A percentile compares a stretch with the other conserved stretches of the same genome.
These are phyloP conservation scores for Erethizon dorsatum DNA, from an alignment of 2,797 vertebrate species.

Conservation along the genomic window DNA sequence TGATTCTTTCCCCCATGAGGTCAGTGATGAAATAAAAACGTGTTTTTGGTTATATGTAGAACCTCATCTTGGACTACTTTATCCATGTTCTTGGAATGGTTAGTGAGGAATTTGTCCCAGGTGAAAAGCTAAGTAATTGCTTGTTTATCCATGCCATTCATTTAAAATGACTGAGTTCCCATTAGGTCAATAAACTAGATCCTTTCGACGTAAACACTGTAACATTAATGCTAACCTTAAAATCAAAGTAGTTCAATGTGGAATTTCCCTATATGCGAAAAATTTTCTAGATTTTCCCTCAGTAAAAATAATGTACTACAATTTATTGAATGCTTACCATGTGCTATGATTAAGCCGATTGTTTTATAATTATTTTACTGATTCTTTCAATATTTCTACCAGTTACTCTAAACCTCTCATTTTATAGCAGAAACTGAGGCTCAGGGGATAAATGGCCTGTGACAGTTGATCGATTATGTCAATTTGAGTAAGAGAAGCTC, in stretches of 20 bases:
- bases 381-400: background rate
- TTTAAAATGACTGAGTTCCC: slow-evolving; percentile 1
- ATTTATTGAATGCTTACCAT: background rate
- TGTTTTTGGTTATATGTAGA: slow-evolving; percentile 34
- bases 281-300: background rate
- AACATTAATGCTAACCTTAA: slow-evolving; percentile 9
- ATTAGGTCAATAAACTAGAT: slow-evolving; percentile 2
- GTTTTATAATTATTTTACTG: slow-evolving; percentile 30
- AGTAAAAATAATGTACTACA: background rate
- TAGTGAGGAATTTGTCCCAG: slow-evolving; percentile 32
- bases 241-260: slow-evolving; percentile 20
- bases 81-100: background rate
- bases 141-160: background rate
- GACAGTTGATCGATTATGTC: background rate
- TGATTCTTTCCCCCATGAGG: background rate
- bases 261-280: background rate
- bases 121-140: slow-evolving; percentile 49
- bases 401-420: background rate
- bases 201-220: background rate
- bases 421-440: background rate
- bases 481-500: background rate
- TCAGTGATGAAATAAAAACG: slow-evolving; percentile 37
- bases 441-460: background rate
- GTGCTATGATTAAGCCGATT: background rate
- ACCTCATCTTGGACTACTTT: slow-evolving; percentile 21